phyloP scores from a whole-genome alignment of 2,113 vertebrate genomes.

The Corynorhinus townsendii region DNA sequence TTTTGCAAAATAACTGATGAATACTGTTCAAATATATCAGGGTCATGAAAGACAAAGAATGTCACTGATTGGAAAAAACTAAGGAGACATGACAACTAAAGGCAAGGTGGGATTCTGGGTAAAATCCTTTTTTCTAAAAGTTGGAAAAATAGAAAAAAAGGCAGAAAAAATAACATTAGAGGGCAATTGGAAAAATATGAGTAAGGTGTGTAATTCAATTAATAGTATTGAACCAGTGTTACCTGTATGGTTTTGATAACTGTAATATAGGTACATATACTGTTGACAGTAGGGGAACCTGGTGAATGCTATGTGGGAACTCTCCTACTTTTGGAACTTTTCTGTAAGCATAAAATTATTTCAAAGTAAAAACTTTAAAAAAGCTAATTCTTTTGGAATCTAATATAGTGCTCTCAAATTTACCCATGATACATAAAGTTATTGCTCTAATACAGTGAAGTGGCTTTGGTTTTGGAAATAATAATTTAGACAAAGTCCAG shows the following conservation, averaged over 20 bases:
- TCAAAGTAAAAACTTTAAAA: background rate
- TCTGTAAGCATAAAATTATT: background rate
- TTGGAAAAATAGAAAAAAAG: background rate
- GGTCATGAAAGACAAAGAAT: background rate
- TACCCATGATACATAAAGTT: background rate
- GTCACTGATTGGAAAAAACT: background rate
- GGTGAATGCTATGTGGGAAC: background rate
- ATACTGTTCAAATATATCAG: background rate
- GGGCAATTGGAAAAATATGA: background rate
- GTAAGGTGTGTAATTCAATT: background rate
- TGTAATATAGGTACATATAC: background rate
- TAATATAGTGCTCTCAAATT: background rate
- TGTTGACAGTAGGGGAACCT: background rate
- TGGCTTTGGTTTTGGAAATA: conserved; percentile 35
- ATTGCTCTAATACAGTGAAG: background rate
- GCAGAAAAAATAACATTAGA: background rate
- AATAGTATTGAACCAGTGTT: background rate
- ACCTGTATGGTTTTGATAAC: background rate
- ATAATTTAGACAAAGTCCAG: background rate
- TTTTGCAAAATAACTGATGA: background rate
- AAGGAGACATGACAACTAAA: background rate
- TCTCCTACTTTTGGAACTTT: background rate
- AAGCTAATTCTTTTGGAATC: background rate
- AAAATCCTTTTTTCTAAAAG: background rate
- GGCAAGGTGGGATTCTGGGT: background rate